phyloP scores from a whole-genome alignment of 2,797 vertebrate species.

The Mormyrus hasselquistii region DNA sequence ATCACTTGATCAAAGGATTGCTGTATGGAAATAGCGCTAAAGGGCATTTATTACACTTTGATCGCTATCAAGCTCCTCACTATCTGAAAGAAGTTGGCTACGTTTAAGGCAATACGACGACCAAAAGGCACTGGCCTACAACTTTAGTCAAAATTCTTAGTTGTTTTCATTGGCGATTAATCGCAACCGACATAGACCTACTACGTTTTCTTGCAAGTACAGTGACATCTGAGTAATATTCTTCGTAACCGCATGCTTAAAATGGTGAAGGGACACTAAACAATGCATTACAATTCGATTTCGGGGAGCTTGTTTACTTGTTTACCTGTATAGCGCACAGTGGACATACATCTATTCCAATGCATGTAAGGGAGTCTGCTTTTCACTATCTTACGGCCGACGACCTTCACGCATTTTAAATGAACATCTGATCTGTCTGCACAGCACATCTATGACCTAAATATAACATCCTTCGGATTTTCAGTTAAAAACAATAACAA shows the following conservation, averaged over 20 bases:
- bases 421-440: slow-evolving; percentile 7
- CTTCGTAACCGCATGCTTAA: neutral
- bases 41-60: neutral
- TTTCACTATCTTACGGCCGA: neutral
- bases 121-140: neutral
- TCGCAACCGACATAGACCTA: neutral
- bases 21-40: slow-evolving; percentile 9
- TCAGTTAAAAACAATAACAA: neutral
- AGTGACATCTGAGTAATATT: neutral
- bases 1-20: slow-evolving; percentile 34
- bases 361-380: neutral
- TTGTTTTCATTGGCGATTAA: neutral
- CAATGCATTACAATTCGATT: neutral
- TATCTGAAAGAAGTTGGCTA: neutral
- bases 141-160: neutral
- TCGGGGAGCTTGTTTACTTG: neutral
- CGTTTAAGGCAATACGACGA: neutral
- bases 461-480: neutral
- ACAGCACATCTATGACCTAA: neutral
- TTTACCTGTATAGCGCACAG: neutral
- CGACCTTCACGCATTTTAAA: slow-evolving; percentile 19
- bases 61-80: neutral
- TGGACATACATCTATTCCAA: neutral
- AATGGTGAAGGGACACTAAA: neutral
- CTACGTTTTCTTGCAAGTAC: neutral